Evolutionary conservation across 2,113 vertebrate genomes (phyloP).

Genomic region (Chunga burmeisteri): DNA sequence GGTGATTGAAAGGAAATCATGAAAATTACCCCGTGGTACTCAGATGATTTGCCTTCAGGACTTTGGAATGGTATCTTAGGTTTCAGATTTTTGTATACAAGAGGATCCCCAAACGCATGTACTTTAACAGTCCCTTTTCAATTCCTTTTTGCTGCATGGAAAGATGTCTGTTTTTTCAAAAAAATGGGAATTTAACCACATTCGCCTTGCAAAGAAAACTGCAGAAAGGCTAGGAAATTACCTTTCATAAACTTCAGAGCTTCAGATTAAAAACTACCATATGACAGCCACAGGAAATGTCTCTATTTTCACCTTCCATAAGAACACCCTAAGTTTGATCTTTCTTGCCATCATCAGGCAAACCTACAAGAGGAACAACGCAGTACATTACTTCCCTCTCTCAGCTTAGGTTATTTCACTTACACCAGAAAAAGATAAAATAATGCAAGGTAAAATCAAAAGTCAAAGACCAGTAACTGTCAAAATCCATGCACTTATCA

Average conservation of each 20-base stretch:
- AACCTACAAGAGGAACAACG: background rate
- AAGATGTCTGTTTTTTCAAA: background rate
- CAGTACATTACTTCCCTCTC: background rate
- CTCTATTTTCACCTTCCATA: background rate
- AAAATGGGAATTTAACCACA: background rate
- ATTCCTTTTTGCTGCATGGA: background rate
- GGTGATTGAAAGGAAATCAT: background rate
- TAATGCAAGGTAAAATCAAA: background rate
- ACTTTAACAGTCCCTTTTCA: background rate
- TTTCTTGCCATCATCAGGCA: constrained; percentile 1
- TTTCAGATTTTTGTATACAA: background rate
- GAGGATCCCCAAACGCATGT: background rate
- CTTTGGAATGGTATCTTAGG: background rate
- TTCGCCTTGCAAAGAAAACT: background rate
- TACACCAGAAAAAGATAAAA: background rate
- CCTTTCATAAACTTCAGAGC: background rate
- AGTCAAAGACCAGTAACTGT: background rate
- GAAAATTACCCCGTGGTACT: background rate
- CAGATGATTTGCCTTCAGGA: background rate
- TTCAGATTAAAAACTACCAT: constrained; percentile 6
- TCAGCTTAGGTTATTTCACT: background rate
- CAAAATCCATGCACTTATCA: background rate
- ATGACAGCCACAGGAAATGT: background rate
- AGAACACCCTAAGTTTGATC: background rate
- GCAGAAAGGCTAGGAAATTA: background rate